These are phyloP conservation scores for Hipposideros larvatus DNA, from an alignment of 2,797 vertebrate species.

Conservation along the genomic window DNA sequence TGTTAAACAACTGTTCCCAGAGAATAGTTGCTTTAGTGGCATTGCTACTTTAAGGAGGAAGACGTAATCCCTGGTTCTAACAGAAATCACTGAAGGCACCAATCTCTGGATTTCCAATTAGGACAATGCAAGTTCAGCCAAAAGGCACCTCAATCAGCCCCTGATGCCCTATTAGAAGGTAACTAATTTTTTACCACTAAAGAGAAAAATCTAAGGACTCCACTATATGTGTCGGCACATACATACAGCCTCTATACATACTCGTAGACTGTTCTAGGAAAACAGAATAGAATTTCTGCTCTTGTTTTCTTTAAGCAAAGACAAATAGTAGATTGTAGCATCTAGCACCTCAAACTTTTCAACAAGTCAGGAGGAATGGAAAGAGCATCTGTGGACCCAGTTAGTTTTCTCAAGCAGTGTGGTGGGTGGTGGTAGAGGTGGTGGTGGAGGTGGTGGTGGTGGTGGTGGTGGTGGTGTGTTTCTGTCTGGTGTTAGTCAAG, in stretches of 20 bases:
- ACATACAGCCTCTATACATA: not conserved
- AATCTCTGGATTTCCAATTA: constrained; percentile 7
- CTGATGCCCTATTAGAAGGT: constrained; percentile 4
- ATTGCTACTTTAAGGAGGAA: not conserved
- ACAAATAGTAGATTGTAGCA: constrained; percentile 40
- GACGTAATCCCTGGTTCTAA: not conserved
- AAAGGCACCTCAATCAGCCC: not conserved
- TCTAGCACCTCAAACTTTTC: constrained; percentile 67
- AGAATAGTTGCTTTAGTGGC: constrained; percentile 23
- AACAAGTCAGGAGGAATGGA: constrained; percentile 32
- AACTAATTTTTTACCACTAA: constrained; percentile 16
- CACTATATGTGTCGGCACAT: not conserved
- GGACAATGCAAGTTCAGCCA: not conserved
- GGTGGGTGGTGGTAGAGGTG: not conserved
- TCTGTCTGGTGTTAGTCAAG: not conserved
- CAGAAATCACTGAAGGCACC: not conserved
- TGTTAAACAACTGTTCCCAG: constrained; percentile 69
- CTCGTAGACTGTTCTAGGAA: constrained; percentile 11
- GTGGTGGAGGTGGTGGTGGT: not conserved
- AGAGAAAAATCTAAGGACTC: constrained; percentile 10
- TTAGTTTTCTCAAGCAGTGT: not conserved
- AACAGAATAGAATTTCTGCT: constrained; percentile 66
- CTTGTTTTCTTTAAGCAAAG: constrained; percentile 69
- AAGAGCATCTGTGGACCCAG: not conserved
- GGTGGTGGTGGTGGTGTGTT: not conserved